Evolutionary conservation across 2,797 vertebrate genomes (phyloP).

Genomic region (Tokudaia muenninki): DNA sequence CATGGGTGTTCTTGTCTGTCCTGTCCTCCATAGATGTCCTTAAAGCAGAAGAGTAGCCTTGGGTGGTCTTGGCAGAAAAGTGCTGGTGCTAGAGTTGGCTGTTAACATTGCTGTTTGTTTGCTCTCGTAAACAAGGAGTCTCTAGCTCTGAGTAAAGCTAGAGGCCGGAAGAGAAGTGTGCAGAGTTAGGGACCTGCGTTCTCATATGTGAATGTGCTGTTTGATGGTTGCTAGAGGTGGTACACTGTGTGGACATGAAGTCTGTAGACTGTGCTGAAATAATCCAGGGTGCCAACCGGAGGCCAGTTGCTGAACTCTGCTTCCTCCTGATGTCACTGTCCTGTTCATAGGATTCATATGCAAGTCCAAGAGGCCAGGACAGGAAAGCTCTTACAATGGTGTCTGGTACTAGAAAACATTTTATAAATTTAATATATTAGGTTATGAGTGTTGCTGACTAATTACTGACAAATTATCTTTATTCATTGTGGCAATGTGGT

Average conservation of each 20-base stretch:
- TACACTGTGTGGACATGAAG: neutral
- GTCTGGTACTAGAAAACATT: slow-evolving; percentile 25
- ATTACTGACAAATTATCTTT: neutral
- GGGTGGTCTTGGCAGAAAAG: neutral
- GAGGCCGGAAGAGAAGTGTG: neutral
- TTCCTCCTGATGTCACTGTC: neutral
- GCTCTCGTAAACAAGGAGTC: neutral
- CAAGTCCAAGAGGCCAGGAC: neutral
- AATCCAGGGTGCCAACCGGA: no score
- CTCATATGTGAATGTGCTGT: neutral
- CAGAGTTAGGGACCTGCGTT: neutral
- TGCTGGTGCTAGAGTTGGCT: neutral
- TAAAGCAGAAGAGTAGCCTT: neutral
- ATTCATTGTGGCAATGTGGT: neutral
- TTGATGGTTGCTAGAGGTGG: neutral
- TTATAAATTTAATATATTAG: neutral
- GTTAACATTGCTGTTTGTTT: neutral
- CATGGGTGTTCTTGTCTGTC: neutral
- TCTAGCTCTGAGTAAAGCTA: neutral
- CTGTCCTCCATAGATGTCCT: neutral
- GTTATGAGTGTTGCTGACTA: neutral
- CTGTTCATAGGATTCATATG: neutral
- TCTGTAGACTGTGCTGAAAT: neutral
- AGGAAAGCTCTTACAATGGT: neutral
- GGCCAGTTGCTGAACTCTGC: neutral